phyloP scores from a whole-genome alignment of 2,113 vertebrate species.

The Pyxicephalus adspersus region DNA sequence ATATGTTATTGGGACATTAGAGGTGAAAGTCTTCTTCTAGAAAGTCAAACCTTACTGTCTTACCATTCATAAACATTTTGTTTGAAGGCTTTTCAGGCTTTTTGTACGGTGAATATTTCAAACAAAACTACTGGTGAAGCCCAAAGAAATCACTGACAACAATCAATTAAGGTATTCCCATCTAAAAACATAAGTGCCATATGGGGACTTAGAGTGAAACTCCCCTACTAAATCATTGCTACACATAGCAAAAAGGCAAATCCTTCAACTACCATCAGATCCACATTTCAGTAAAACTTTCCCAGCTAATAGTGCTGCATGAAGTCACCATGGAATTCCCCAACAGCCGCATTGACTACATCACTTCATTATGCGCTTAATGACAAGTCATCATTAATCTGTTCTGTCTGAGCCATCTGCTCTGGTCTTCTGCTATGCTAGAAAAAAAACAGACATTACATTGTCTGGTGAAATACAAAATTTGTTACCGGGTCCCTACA shows the following conservation, averaged over 20 bases:
- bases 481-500: not conserved
- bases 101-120: too few relatives aligned
- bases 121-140: too few relatives aligned
- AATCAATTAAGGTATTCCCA: too few relatives aligned
- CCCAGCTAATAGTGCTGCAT: conserved; percentile 10
- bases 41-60: too few relatives aligned
- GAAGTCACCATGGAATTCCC: conserved; percentile 30
- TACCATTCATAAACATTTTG: too few relatives aligned
- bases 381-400: conserved; percentile 43
- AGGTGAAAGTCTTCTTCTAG: too few relatives aligned
- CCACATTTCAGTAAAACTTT: conserved; percentile 1
- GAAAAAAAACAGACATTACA: conserved; percentile 10
- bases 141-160: too few relatives aligned
- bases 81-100: too few relatives aligned
- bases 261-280: not conserved
- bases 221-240: not conserved
- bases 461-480: conserved; percentile 12
- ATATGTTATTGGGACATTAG: too few relatives aligned
- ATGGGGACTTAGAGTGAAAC: not conserved
- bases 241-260: not conserved
- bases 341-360: conserved; percentile 21
- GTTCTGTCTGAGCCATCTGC: conserved; percentile 44
- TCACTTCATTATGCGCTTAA: conserved; percentile 31
- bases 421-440: conserved; percentile 31
- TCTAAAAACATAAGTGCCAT: not conserved